Percentiles rank a stretch among this genome's conserved stretches.
These are phyloP conservation scores for Scartelaos histophorus DNA, from an alignment of 2,113 vertebrate genomes.

Conservation along the genomic window DNA sequence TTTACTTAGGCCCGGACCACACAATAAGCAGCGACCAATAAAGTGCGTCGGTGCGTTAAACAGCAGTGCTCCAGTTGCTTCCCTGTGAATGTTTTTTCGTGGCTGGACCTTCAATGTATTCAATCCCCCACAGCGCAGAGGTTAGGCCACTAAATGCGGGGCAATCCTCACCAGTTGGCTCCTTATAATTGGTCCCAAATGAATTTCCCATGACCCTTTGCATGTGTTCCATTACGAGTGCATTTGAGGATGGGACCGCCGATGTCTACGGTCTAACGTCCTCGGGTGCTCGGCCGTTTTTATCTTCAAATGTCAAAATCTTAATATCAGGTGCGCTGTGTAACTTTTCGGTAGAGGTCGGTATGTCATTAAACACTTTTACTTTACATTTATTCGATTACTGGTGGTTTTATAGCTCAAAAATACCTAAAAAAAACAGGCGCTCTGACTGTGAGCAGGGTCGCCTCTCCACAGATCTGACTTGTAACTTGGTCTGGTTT, in stretches of 20 bases:
- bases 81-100: conserved; percentile 8
- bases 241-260: conserved; percentile 35
- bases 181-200: conserved; percentile 55
- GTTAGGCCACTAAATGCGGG: conserved; percentile 52
- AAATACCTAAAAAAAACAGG: too few relatives aligned
- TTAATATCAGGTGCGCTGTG: too few relatives aligned
- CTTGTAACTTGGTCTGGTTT: too few relatives aligned
- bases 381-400: too few relatives aligned
- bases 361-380: too few relatives aligned
- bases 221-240: conserved; percentile 26
- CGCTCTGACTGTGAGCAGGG: too few relatives aligned
- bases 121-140: conserved; percentile 52
- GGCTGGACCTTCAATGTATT: conserved; percentile 43
- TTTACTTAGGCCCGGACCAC: not conserved
- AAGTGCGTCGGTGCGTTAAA: conserved; percentile 25
- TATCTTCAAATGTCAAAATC: not conserved
- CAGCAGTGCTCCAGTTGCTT: conserved; percentile 33
- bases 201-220: conserved; percentile 68
- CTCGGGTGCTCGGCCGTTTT: not conserved
- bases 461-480: too few relatives aligned
- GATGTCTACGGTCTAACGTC: not conserved
- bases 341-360: too few relatives aligned
- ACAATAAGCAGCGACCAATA: conserved; percentile 17
- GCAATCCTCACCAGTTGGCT: conserved; percentile 62
- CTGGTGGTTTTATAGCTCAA: too few relatives aligned